A percentile compares a stretch with the other conserved stretches of the same genome.
Evolutionary conservation across 2,113 vertebrate species (phyloP).

Genomic region (Callopanchax toddi): DNA sequence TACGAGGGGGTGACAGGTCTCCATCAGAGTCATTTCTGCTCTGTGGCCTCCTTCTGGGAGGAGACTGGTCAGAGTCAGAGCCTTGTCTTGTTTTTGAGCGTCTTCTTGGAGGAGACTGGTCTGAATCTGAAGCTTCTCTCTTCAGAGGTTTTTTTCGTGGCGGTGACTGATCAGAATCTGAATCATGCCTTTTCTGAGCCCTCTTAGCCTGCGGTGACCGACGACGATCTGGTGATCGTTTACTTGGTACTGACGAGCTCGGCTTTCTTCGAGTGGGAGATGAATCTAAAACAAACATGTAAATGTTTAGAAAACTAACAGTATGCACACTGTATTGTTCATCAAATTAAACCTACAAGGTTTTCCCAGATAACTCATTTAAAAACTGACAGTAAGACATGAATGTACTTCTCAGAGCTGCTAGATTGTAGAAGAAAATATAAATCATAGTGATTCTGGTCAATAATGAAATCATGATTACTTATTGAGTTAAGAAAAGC

Average conservation of each 20-base stretch:
- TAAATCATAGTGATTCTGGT: too few relatives aligned
- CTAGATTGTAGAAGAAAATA: too few relatives aligned
- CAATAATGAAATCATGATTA: too few relatives aligned
- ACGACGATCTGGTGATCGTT: conserved; percentile 37
- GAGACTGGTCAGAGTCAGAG: conserved; percentile 78
- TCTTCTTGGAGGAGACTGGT: conserved; percentile 69
- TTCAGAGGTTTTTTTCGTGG: conserved; percentile 24
- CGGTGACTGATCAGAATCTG: conserved; percentile 67
- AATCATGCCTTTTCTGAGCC: conserved; percentile 41
- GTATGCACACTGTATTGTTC: not conserved
- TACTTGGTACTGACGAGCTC: conserved; percentile 28
- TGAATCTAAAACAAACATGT: conserved; percentile 35
- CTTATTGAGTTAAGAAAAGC: too few relatives aligned
- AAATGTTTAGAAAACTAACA: not conserved
- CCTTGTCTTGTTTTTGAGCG: not conserved
- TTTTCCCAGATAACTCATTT: not conserved
- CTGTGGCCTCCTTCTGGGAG: conserved; percentile 62
- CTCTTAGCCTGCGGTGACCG: conserved; percentile 27
- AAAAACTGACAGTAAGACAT: too few relatives aligned
- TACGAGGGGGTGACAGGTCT: conserved; percentile 81
- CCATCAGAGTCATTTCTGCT: conserved; percentile 46
- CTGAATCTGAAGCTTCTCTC: conserved; percentile 46
- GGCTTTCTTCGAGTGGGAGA: conserved; percentile 44
- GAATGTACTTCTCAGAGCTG: too few relatives aligned
- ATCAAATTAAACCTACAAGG: not conserved